phyloP scores from a whole-genome alignment of 2,113 vertebrate genomes.

The rabbit (Oryctolagus cuniculus) region DNA sequence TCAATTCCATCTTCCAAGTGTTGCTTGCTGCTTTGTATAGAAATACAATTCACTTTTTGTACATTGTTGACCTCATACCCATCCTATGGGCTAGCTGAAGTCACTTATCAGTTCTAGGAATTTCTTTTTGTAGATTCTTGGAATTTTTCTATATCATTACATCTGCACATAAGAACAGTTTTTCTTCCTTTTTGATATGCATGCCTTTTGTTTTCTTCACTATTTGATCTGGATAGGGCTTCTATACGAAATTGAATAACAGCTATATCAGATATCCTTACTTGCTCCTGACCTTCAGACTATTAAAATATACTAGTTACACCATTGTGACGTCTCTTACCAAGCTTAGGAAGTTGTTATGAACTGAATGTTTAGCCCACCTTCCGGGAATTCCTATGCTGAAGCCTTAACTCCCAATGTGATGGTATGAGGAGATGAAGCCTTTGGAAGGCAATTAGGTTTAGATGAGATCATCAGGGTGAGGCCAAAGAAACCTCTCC shows the following conservation, averaged over 20 bases:
- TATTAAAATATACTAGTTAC: not conserved
- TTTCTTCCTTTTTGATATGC: no score
- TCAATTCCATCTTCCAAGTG: constrained; percentile 8
- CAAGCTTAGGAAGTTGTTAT: not conserved
- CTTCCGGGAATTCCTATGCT: no score
- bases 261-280: not conserved
- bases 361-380: not conserved
- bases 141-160: not conserved
- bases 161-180: not conserved
- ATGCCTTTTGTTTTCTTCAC: no score
- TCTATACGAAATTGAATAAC: not conserved
- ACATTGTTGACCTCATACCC: not conserved
- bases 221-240: not conserved
- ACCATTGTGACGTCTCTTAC: not conserved
- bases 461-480: not conserved
- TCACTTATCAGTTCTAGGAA: not conserved
- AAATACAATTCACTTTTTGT: not conserved
- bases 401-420: not conserved
- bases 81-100: not conserved
- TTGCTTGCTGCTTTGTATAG: not conserved
- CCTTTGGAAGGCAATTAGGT: not conserved
- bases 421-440: not conserved
- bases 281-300: not conserved
- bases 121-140: not conserved
- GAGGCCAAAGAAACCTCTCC: not conserved